Evolutionary conservation across 2,797 vertebrate genomes (phyloP).

Genomic region (Mus minutoides): DNA sequence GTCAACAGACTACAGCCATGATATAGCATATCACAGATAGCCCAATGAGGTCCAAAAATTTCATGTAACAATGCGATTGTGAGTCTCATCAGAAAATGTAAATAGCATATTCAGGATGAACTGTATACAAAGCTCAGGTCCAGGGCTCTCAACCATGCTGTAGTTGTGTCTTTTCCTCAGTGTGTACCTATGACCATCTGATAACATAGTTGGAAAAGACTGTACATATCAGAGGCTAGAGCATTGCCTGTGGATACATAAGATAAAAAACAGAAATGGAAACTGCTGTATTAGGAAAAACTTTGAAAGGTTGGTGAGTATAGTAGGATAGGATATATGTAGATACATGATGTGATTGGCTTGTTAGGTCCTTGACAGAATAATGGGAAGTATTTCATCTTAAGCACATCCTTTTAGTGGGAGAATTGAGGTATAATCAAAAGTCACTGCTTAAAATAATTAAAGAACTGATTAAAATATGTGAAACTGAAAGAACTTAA

Average conservation of each 20-base stretch:
- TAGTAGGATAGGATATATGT: background rate
- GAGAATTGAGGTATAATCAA: background rate
- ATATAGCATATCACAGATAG: background rate
- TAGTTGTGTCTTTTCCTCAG: background rate
- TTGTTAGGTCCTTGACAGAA: background rate
- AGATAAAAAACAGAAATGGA: background rate
- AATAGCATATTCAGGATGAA: background rate
- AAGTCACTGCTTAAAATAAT: background rate
- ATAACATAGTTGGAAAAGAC: background rate
- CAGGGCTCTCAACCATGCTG: rapidly evolving
- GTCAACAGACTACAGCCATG: background rate
- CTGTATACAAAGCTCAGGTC: background rate
- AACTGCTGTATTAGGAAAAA: background rate
- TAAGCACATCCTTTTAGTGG: background rate
- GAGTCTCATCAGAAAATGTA: background rate
- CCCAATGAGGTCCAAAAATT: background rate
- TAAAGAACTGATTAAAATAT: background rate
- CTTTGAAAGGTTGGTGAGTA: background rate
- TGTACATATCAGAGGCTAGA: background rate
- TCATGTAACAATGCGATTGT: background rate
- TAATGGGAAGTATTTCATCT: background rate
- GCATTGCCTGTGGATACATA: background rate
- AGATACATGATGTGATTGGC: background rate
- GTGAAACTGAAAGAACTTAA: background rate
- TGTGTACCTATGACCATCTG: background rate